A percentile compares a stretch with the other conserved stretches of the same genome.
These are phyloP conservation scores for Atethmia centrago DNA, from an alignment of 2,888 invertebrate species.

Conservation along the genomic window DNA sequence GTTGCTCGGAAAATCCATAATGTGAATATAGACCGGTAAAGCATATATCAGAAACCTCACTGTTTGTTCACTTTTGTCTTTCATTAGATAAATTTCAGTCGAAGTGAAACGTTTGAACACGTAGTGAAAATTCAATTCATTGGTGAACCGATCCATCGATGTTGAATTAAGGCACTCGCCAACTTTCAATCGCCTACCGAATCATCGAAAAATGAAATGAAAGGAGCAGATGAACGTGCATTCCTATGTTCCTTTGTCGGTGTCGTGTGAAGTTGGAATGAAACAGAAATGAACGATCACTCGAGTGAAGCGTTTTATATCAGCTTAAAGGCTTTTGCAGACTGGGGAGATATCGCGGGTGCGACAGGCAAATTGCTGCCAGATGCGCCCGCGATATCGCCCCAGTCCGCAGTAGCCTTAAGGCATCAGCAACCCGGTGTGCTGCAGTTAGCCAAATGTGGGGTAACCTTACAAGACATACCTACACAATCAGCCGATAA, in stretches of 20 bases:
- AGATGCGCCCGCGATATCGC: too few relatives aligned
- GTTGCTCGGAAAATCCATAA: not conserved
- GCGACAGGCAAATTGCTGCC: too few relatives aligned
- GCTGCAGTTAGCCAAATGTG: not conserved
- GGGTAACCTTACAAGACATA: not conserved
- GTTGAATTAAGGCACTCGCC: not conserved
- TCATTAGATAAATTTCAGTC: not conserved
- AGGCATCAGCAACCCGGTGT: not conserved
- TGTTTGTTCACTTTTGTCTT: not conserved
- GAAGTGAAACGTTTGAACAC: too few relatives aligned
- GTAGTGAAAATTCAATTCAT: too few relatives aligned
- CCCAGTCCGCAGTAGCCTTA: too few relatives aligned
- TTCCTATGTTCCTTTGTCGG: not conserved
- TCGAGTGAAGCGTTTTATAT: not conserved
- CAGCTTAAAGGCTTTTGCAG: too few relatives aligned
- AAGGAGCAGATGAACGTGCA: not conserved
- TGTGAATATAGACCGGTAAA: not conserved
- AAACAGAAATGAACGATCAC: not conserved
- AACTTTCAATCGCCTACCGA: not conserved
- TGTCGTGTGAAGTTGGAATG: not conserved
- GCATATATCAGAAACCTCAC: not conserved
- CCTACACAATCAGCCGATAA: not conserved
- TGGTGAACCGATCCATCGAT: not conserved
- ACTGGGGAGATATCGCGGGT: too few relatives aligned
- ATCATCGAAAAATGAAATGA: not conserved